Base-by-base conservation (phyloP, 2,888 invertebrate species). In the Cataglyphis cursor region DNA sequence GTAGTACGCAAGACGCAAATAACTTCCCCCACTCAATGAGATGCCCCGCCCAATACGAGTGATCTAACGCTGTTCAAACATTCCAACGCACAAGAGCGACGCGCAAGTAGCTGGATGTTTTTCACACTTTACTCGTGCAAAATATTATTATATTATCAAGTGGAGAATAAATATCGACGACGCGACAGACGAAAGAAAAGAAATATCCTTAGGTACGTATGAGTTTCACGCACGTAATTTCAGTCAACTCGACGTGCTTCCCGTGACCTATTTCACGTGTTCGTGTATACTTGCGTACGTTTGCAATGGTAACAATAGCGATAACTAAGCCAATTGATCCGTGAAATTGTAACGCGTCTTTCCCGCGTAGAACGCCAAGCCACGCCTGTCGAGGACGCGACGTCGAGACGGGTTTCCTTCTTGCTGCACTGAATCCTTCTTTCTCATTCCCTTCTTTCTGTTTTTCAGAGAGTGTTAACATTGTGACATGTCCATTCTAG, bases 401-500 rank as follows among this genome's bases (percentile, higher is more conserved):
- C 24, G 41, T n/a, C 31, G 38, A 51, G 38, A 38, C 62, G 51
- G n/a, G n/a, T 51, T 1, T 18, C 15, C 21, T 28, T 65, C 41
- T 24, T 31, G n/a, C 12, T 54, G 9, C 82, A 86, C 74, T 84
- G 81, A 89, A 81, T 82, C 70, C 35, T 35, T 35, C 35, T 35
- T 35, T 35, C 31, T 35, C 57, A 83, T 86, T 85, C 81, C 72
- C 82, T 83, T 87, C 84, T 91, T 90, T 92, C 84, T 93, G 84
- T 93, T 94, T 93, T 93, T 93, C 93, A 94, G 94, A 59, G 15
- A 15, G 15, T 41, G 88, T 91, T 91, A 93, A 91, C 90, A 74
- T 93, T 91, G 90, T 93, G 93, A 93, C 92, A 97, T 97, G 96
- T 96, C 96, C 95, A 96, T 96, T 94, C 95, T 96, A 94, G 96